A percentile compares a stretch with the other conserved stretches of the same genome.
Conservation (phyloP, 2,113 vertebrate species). For the Marmota monax region DNA sequence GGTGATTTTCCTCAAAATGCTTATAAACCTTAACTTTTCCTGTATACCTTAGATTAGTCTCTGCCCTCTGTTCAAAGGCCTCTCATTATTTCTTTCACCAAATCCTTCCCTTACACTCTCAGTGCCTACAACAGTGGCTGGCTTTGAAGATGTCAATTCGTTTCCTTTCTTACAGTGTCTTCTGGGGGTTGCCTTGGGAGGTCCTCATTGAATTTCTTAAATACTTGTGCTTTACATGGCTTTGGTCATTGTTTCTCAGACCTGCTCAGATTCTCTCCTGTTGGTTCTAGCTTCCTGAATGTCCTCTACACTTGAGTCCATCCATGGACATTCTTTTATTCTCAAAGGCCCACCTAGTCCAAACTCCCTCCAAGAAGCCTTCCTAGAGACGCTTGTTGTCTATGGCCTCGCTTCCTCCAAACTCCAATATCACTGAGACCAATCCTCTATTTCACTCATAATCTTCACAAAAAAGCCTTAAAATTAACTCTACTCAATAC, state of each 20-base stretch:
- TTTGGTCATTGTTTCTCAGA: not conserved
- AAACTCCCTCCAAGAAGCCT: not conserved
- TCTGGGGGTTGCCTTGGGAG: not conserved
- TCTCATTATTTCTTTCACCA: not conserved
- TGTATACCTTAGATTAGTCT: not conserved
- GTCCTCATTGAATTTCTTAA: not conserved
- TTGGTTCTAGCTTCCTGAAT: not conserved
- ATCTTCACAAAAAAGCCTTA: not conserved
- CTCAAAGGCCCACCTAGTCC: not conserved
- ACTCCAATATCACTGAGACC: not conserved
- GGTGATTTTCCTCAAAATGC: constrained; percentile 3
- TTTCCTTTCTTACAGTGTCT: not conserved
- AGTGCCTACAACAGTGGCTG: not conserved
- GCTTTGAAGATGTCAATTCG: not conserved
- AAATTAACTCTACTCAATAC: not conserved
- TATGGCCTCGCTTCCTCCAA: not conserved
- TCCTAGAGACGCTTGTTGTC: not conserved
- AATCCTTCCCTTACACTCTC: not conserved
- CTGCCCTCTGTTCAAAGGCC: not conserved
- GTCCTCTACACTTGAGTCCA: not conserved
- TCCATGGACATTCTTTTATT: not conserved
- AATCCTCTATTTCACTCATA: not conserved
- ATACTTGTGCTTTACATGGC: not conserved
- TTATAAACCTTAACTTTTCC: not conserved
- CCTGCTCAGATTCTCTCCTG: not conserved